phyloP scores from a whole-genome alignment of 2,113 vertebrate species.

The Ranitomeya variabilis region DNA sequence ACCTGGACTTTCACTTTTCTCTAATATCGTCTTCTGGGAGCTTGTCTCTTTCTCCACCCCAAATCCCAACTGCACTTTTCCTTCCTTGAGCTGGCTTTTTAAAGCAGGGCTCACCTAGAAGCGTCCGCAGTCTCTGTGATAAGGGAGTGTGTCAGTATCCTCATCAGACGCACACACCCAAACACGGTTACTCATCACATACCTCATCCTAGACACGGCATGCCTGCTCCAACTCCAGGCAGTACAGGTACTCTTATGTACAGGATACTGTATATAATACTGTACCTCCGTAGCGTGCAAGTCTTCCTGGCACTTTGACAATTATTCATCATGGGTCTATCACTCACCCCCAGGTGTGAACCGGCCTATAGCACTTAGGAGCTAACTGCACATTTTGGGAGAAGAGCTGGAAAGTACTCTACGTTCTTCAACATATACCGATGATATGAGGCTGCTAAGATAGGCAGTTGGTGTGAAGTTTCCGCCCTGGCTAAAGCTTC shows the following conservation, averaged over 20 bases:
- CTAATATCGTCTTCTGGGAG: constrained; percentile 18
- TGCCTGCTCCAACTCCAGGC: constrained; percentile 27
- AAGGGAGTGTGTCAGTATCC: constrained; percentile 81
- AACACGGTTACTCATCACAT: constrained; percentile 56
- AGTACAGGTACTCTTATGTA: constrained; percentile 38
- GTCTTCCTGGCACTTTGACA: constrained; percentile 18
- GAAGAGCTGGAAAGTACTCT: background rate
- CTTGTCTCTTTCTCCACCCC: constrained; percentile 38
- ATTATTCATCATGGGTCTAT: background rate
- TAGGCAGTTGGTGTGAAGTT: constrained; percentile 18
- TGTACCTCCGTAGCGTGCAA: background rate
- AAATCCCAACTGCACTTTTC: constrained; percentile 32
- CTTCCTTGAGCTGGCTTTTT: constrained; percentile 67
- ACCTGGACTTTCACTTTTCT: constrained; percentile 55
- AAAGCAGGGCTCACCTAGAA: constrained; percentile 77
- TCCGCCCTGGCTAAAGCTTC: background rate
- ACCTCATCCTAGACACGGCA: constrained; percentile 59
- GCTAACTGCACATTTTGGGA: constrained; percentile 1
- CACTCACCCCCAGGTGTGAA: constrained; percentile 5
- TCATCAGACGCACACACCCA: constrained; percentile 75
- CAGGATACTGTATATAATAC: background rate
- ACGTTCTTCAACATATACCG: background rate
- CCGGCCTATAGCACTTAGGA: constrained; percentile 32
- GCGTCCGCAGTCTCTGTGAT: constrained; percentile 70
- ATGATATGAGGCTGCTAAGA: background rate